phyloP scores from a whole-genome alignment of 2,797 vertebrate genomes.

The Sternarchorhynchus goeldii region DNA sequence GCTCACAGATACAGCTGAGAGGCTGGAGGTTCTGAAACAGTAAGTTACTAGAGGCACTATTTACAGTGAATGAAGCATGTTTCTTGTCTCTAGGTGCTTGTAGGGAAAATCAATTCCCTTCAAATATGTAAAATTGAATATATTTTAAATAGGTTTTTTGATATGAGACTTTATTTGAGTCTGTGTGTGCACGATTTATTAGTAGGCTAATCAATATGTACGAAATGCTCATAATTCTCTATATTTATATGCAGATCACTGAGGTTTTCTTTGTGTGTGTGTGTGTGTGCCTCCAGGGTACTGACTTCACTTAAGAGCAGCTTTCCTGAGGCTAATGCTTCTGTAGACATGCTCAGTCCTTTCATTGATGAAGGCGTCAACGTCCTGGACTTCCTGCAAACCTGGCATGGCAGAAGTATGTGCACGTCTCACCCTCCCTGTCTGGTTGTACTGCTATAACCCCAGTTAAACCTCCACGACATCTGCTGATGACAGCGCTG shows the following conservation, averaged over 20 bases:
- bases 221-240: too few species aligned
- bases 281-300: conserved; percentile 54
- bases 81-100: too few species aligned
- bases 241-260: not conserved
- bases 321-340: conserved; percentile 56
- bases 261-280: not conserved
- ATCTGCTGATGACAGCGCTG: not conserved
- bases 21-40: conserved; percentile 67
- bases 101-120: too few species aligned
- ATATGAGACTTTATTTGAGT: too few species aligned
- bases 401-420: conserved; percentile 75
- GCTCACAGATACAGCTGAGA: conserved; percentile 29
- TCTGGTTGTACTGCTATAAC: not conserved
- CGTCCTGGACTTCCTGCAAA: conserved; percentile 64
- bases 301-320: conserved; percentile 56
- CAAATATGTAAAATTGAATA: too few species aligned
- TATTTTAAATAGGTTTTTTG: too few species aligned
- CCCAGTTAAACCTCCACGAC: not conserved
- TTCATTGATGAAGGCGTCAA: conserved; percentile 60
- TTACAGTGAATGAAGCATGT: not conserved
- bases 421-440: not conserved
- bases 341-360: conserved; percentile 52
- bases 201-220: too few species aligned
- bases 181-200: too few species aligned
- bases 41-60: conserved; percentile 44